These are phyloP conservation scores for Cybosia mesomella DNA, from an alignment of 2,888 invertebrate species.

Conservation along the genomic window DNA sequence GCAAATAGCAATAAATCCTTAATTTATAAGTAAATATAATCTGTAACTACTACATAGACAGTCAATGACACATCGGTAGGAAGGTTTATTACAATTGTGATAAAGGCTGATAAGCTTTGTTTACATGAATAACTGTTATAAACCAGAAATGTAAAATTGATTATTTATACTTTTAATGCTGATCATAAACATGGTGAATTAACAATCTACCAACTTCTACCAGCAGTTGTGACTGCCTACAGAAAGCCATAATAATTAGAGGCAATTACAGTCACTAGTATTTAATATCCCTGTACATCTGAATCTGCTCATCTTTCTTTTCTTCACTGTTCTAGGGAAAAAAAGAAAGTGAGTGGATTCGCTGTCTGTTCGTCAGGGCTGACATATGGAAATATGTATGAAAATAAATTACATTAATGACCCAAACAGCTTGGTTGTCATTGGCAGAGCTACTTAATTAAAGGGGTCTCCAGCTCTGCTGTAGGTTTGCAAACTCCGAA, in stretches of 20 bases:
- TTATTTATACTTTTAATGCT: not conserved
- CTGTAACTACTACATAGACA: conserved; percentile 14
- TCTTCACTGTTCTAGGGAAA: not conserved
- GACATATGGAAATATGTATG: too few species aligned
- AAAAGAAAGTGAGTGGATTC: not conserved
- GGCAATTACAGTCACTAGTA: not conserved
- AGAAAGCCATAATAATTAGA: too few species aligned
- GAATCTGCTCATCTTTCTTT: too few species aligned
- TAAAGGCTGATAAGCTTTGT: conserved; percentile 61
- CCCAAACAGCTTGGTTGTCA: too few species aligned
- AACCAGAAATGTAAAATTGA: conserved; percentile 46
- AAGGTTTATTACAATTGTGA: conserved; percentile 52
- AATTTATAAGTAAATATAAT: not conserved
- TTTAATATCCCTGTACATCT: too few species aligned
- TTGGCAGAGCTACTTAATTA: too few species aligned
- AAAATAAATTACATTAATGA: too few species aligned
- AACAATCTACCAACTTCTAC: not conserved
- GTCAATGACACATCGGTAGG: conserved; percentile 50
- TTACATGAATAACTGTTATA: conserved; percentile 52
- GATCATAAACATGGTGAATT: not conserved
- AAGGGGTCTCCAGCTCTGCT: too few species aligned
- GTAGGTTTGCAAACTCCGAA: too few species aligned
- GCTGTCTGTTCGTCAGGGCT: not conserved
- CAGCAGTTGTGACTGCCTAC: too few species aligned
- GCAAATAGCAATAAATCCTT: not conserved